These are phyloP conservation scores for Boloria euphrosyne DNA, from an alignment of 2,888 invertebrate genomes.

Conservation along the genomic window DNA sequence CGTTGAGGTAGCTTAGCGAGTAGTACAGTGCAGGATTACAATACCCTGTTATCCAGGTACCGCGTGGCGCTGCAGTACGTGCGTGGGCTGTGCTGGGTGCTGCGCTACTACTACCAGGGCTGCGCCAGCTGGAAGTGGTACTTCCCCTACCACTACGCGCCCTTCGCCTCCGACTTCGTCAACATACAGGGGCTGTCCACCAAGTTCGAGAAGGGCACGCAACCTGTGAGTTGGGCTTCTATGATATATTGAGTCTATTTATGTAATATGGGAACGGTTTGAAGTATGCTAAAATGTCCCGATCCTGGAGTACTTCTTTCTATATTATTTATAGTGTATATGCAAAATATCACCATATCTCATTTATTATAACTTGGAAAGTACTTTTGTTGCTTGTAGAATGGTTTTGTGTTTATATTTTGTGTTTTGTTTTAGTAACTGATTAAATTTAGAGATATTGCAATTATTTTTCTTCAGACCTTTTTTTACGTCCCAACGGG, in stretches of 20 bases:
- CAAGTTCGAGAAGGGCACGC: constrained; percentile 92
- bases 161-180: constrained; percentile 99
- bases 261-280: not conserved
- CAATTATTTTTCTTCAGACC: too few species aligned
- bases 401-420: too few species aligned
- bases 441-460: too few species aligned
- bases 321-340: too few species aligned
- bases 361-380: too few species aligned
- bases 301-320: too few species aligned
- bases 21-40: too few species aligned
- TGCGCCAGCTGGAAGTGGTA: constrained; percentile 99
- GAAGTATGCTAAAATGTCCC: not conserved
- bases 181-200: constrained; percentile 93
- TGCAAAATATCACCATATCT: too few species aligned
- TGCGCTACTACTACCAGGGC: constrained; percentile 99
- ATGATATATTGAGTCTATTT: not conserved
- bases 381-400: too few species aligned
- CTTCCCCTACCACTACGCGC: constrained; percentile 99
- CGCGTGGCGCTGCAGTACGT: constrained; percentile 97
- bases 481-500: too few species aligned
- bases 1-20: too few species aligned
- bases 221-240: constrained; percentile 85
- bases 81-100: constrained; percentile 98
- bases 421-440: too few species aligned
- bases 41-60: constrained; percentile 71